These are phyloP conservation scores for Phasia obesa DNA, from an alignment of 2,888 invertebrate genomes.

Conservation along the genomic window DNA sequence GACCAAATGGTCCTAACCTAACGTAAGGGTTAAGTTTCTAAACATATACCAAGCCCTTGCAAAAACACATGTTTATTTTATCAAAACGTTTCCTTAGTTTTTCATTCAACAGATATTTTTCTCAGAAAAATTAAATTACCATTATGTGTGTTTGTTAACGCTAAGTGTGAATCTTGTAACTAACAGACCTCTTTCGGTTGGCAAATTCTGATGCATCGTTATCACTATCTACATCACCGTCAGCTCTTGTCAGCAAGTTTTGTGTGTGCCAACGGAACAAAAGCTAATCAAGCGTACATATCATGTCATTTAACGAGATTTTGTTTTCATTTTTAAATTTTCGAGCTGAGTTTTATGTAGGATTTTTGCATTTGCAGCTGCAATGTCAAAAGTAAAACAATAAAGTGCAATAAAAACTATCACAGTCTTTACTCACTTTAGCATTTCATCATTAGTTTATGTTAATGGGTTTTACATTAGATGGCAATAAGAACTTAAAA, in stretches of 20 bases:
- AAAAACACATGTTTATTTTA: too few species aligned
- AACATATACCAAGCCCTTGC: too few species aligned
- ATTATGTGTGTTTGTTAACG: neutral
- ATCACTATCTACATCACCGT: constrained; percentile 25
- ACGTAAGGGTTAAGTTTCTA: too few species aligned
- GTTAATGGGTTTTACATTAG: too few species aligned
- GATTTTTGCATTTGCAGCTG: constrained; percentile 11
- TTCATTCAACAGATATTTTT: too few species aligned
- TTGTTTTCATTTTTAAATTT: constrained; percentile 29
- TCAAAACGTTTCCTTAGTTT: too few species aligned
- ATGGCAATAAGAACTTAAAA: too few species aligned
- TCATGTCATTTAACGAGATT: constrained; percentile 43
- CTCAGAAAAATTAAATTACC: too few species aligned
- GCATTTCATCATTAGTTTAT: neutral
- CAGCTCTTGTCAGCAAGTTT: constrained; percentile 34
- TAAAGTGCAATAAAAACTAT: neutral
- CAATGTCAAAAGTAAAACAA: neutral
- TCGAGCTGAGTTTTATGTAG: neutral
- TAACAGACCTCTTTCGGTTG: constrained; percentile 8
- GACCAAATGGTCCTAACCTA: too few species aligned
- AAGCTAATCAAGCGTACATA: constrained; percentile 55
- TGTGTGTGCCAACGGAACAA: constrained; percentile 25
- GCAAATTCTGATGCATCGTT: constrained; percentile 18
- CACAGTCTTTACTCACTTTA: neutral
- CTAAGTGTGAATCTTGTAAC: neutral